These are phyloP conservation scores for Propithecus coquereli DNA, from an alignment of 2,113 vertebrate species.

Conservation along the genomic window DNA sequence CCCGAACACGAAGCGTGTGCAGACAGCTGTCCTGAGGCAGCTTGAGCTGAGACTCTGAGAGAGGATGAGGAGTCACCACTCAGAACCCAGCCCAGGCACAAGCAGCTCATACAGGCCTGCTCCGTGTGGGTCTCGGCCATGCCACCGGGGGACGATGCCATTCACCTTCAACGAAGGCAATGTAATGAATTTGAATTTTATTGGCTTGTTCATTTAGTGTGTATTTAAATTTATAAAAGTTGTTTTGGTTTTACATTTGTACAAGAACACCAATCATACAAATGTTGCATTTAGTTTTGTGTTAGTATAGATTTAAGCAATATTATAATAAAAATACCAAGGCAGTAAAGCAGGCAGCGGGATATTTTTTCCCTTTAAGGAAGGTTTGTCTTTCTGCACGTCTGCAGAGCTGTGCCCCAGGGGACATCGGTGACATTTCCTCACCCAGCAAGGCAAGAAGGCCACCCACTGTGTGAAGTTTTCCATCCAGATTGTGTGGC, in stretches of 20 bases:
- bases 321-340: not conserved
- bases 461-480: not conserved
- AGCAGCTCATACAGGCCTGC: not conserved
- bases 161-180: not conserved
- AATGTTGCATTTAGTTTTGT: not conserved
- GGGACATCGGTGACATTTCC: not conserved
- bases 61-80: accelerated
- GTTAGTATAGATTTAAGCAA: too few species aligned
- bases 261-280: not conserved
- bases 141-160: accelerated
- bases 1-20: accelerated
- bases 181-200: too few species aligned
- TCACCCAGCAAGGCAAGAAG: not conserved
- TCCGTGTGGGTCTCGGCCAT: accelerated
- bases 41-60: accelerated
- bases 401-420: not conserved
- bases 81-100: accelerated
- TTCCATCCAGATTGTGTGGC: not conserved
- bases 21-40: too few species aligned
- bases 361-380: not conserved
- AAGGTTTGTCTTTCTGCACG: not conserved
- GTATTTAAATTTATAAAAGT: not conserved
- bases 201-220: not conserved
- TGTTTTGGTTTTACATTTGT: not conserved
- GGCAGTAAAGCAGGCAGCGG: not conserved